Base-by-base conservation (phyloP, 2,888 invertebrate species). In the Siphonodentalium dalli region DNA sequence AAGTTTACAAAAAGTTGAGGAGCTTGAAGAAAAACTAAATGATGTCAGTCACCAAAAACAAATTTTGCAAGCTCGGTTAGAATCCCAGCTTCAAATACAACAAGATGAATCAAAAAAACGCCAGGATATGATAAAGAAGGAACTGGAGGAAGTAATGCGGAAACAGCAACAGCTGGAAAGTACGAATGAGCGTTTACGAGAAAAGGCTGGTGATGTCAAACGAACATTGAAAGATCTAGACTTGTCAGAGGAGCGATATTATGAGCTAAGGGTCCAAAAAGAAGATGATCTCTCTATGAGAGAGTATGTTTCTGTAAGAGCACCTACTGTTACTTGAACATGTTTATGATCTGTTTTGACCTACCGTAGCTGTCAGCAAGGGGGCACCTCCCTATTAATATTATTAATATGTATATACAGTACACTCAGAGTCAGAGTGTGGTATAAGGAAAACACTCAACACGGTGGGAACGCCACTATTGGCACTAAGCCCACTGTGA, bases 21-120 rank as follows among this genome's bases (percentile, higher is more conserved):
- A 81, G 44, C 60, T 82, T 5, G 79, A 82, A 59, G 81, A 82
- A 57, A 77, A 77, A 55, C 58, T 81, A 24, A 72, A 77, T 50
- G 80, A 81, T 63, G 69, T 72, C 28, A 54, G 68, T 26, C 80
- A 82, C 54, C 77, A 80, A 55, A 81, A 80, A 57, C 77, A 80
- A 53, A 71, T 82, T 31, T 60, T 81, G 29, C 64, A 72, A 58
- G 75, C 77, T 7, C 66, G 74, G 24, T 54, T 81, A 24, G 80
- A 81, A 65, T 72, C 79, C 4, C 74, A 78, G 60, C 57, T 76
- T n/a, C 60, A 67, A 8, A 75, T 81, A 33, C 78, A 80, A 55
- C 69, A 80, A 56, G 79, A 78, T 40, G 79, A 80, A 34, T 60
- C 78, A 5, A 71, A 72, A 45, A 62, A 70, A 49, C 53, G 76